Percentiles rank a stretch among this genome's conserved stretches.
Conservation (phyloP, 23 tunicate species). For the Trididemnum miniatum region DNA sequence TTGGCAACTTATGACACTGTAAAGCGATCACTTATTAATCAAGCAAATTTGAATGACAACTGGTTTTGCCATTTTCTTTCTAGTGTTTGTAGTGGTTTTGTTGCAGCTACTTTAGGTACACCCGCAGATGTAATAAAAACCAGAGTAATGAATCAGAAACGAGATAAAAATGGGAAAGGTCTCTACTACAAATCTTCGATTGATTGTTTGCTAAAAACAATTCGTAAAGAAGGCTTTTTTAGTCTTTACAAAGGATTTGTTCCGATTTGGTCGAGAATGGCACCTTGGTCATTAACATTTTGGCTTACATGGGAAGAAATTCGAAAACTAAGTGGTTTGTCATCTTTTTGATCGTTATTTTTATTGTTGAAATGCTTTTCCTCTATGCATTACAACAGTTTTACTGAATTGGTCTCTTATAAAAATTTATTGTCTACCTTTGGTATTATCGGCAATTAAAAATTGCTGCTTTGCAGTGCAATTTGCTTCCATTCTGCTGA, state of each 20-base stretch:
- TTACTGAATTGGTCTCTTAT: too few species aligned
- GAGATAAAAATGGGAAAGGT: conserved; percentile 73
- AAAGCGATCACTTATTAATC: conserved; percentile 50
- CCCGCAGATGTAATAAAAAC: conserved; percentile 99
- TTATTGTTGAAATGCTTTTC: too few species aligned
- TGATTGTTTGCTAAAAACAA: conserved; percentile 83
- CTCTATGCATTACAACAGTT: too few species aligned
- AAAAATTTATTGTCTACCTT: too few species aligned
- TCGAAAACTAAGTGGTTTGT: conserved; percentile 53
- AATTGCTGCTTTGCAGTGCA: too few species aligned
- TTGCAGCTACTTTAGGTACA: conserved; percentile 79
- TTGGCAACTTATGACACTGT: conserved; percentile 91
- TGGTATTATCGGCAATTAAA: too few species aligned
- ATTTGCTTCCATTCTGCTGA: too few species aligned
- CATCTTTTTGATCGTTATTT: background rate
- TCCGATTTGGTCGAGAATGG: conserved; percentile 95
- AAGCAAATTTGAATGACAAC: conserved; percentile 44
- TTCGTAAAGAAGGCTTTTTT: conserved; percentile 80
- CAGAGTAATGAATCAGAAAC: conserved; percentile 93
- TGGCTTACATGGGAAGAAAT: conserved; percentile 85
- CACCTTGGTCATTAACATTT: conserved; percentile 95
- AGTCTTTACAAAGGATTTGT: conserved; percentile 95
- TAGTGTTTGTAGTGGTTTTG: conserved; percentile 84
- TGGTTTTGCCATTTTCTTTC: conserved; percentile 63
- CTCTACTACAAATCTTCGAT: conserved; percentile 67